Evolutionary conservation across 2,888 invertebrate species (phyloP).

Genomic region (Agelastica alni): DNA sequence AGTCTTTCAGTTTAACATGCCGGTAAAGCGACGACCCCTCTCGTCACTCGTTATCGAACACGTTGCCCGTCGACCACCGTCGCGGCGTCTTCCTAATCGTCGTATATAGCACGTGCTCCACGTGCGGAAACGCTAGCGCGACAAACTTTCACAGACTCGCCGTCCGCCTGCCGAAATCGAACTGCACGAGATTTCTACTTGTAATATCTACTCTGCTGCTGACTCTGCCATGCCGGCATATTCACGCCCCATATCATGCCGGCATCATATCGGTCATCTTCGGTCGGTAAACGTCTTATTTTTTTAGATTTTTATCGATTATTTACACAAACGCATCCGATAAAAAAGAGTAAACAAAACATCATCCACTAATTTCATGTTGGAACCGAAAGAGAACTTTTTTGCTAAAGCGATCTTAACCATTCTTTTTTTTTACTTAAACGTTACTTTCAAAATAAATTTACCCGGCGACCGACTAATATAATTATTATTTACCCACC

Average conservation of each 20-base stretch:
- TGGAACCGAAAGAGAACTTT: no score
- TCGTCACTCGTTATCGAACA: background rate
- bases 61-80: conserved; percentile 7
- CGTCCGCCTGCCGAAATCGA: conserved; percentile 50
- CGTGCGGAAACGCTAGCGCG: conserved; percentile 46
- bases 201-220: conserved; percentile 4
- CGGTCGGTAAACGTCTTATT: background rate
- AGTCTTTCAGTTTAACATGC: conserved; percentile 19
- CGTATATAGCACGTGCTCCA: conserved; percentile 47
- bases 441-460: no score
- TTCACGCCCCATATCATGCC: conserved; percentile 9
- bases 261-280: conserved; percentile 7
- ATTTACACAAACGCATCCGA: no score
- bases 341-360: no score
- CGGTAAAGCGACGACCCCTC: no score
- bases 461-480: no score
- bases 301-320: no score
- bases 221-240: conserved; percentile 5
- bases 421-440: no score
- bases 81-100: conserved; percentile 27
- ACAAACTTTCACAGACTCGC: conserved; percentile 49
- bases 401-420: no score
- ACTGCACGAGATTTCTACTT: conserved; percentile 49
- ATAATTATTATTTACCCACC: no score
- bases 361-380: no score